phyloP scores from a whole-genome alignment of 2,113 vertebrate species.

The Macroglossus sobrinus region DNA sequence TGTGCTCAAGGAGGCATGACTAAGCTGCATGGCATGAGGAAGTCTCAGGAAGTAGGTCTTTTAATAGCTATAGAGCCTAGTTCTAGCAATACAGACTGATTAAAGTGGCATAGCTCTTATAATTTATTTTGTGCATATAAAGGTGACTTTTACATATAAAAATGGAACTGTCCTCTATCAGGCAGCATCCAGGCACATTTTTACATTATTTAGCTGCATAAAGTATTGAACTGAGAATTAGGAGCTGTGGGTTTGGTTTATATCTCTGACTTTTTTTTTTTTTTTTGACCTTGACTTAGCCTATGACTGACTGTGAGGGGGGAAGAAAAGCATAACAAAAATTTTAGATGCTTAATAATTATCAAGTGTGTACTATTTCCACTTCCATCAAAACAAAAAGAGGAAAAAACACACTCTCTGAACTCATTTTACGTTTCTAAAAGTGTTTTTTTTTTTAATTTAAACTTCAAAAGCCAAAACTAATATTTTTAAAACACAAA shows the following conservation, averaged over 20 bases:
- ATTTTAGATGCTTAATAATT: background rate
- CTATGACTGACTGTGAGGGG: background rate
- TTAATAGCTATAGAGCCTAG: slow-evolving; percentile 67
- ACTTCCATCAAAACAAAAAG: background rate
- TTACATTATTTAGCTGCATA: slow-evolving; percentile 47
- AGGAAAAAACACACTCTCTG: background rate
- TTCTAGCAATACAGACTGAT: slow-evolving; percentile 63
- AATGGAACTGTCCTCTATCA: slow-evolving; percentile 52
- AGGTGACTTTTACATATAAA: slow-evolving; percentile 62
- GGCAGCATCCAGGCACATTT: slow-evolving; percentile 63
- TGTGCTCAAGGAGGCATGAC: slow-evolving; percentile 68
- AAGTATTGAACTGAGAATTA: slow-evolving; percentile 10
- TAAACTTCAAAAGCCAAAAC: slow-evolving; percentile 8
- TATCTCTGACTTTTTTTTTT: background rate
- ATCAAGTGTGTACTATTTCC: background rate
- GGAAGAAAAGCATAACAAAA: background rate
- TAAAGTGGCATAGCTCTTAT: slow-evolving; percentile 46
- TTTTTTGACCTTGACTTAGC: slow-evolving; percentile 58
- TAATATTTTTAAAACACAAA: background rate
- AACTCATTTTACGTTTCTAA: background rate
- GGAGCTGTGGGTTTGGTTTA: background rate
- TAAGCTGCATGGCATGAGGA: slow-evolving; percentile 59
- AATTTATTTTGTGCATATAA: slow-evolving; percentile 62
- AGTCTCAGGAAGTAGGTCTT: slow-evolving; percentile 39
- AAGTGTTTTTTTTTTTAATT: background rate